These are phyloP conservation scores for Pempheris klunzingeri DNA, from an alignment of 2,797 vertebrate genomes.

Conservation along the genomic window DNA sequence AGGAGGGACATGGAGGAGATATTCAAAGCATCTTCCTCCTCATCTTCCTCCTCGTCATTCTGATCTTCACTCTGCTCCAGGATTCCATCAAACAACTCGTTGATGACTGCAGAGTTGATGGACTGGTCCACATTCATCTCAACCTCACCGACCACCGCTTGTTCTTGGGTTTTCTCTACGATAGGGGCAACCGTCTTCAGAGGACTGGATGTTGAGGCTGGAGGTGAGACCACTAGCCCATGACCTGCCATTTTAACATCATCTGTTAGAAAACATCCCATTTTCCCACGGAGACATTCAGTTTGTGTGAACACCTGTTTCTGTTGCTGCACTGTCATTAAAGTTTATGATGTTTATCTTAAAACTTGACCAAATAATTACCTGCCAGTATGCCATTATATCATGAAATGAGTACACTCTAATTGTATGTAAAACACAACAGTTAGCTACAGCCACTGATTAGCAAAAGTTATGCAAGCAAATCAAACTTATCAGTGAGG, in stretches of 20 bases:
- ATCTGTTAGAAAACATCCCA: constrained; percentile 1
- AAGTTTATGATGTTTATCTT: no score
- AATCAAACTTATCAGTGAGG: background rate
- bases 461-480: background rate
- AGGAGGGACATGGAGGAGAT: constrained; percentile 98
- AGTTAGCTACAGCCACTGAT: background rate
- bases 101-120: constrained; percentile 94
- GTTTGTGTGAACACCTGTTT: no score
- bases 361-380: background rate
- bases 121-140: constrained; percentile 87
- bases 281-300: background rate
- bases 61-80: constrained; percentile 85
- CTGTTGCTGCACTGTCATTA: no score
- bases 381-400: no score
- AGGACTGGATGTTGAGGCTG: constrained; percentile 77
- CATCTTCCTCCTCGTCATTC: constrained; percentile 71
- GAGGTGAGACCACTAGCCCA: constrained; percentile 43
- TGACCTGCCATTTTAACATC: constrained; percentile 20
- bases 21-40: constrained; percentile 91
- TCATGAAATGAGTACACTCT: background rate
- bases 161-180: constrained; percentile 54
- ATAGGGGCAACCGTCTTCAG: constrained; percentile 64
- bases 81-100: constrained; percentile 90
- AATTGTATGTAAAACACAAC: background rate
- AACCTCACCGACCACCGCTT: constrained; percentile 68